Conservation (phyloP, 2,113 vertebrate genomes). For the Neotragus moschatus region DNA sequence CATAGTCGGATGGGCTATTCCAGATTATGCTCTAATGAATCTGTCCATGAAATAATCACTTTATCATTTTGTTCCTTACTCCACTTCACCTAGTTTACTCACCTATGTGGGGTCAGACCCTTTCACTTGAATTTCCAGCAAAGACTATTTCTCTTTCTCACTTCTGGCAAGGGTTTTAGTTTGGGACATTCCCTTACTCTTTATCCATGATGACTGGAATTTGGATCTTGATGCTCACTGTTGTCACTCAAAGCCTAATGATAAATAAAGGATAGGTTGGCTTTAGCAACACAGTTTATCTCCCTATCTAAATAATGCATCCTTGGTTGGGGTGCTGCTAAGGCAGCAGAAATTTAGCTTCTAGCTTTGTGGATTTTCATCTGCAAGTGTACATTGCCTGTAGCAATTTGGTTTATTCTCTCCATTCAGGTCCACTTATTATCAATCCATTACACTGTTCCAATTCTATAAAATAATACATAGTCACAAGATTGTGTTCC, state of each 20-base stretch:
- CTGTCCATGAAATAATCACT: background rate
- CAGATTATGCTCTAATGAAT: background rate
- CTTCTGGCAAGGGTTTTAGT: background rate
- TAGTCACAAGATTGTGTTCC: background rate
- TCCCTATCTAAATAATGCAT: constrained; percentile 49
- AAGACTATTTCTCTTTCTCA: background rate
- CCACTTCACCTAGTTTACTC: background rate
- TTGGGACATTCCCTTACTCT: background rate
- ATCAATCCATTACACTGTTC: background rate
- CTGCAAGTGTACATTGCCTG: constrained; percentile 43
- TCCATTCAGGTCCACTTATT: constrained; percentile 14
- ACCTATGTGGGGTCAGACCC: background rate
- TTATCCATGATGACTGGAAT: background rate
- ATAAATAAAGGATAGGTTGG: background rate
- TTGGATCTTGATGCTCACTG: background rate
- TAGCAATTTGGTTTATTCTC: constrained; percentile 4
- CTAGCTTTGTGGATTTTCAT: constrained; percentile 1
- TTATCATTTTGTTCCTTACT: background rate
- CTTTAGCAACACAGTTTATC: constrained; percentile 1
- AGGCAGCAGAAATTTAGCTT: constrained; percentile 37
- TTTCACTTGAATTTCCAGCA: background rate
- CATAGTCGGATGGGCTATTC: background rate
- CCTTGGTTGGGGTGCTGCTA: background rate
- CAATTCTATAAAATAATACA: constrained; percentile 22
- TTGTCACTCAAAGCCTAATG: background rate